phyloP scores from a whole-genome alignment of 2,113 vertebrate genomes.

The Aleadryas rufinucha region DNA sequence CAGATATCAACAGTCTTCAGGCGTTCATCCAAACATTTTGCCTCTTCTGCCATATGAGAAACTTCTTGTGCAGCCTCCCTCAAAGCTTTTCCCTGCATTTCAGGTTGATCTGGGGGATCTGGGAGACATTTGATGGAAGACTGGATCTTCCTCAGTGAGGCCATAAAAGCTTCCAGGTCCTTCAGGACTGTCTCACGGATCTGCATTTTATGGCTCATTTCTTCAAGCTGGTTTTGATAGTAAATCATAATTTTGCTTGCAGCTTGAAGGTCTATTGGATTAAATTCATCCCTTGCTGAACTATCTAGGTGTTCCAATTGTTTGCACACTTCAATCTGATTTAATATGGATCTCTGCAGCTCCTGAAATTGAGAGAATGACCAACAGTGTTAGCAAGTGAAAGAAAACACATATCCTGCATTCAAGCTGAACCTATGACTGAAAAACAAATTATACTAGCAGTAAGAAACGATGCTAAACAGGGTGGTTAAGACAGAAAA shows the following conservation, averaged over 20 bases:
- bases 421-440: neutral
- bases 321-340: constrained; percentile 78
- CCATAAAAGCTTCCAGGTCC: constrained; percentile 83
- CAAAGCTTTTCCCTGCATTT: constrained; percentile 42
- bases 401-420: neutral
- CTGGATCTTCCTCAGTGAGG: constrained; percentile 76
- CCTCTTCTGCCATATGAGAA: constrained; percentile 76
- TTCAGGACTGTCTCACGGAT: constrained; percentile 74
- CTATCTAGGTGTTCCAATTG: constrained; percentile 68
- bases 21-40: constrained; percentile 78
- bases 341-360: constrained; percentile 52
- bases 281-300: constrained; percentile 64
- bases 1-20: constrained; percentile 74
- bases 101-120: constrained; percentile 3
- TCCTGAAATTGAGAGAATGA: constrained; percentile 54
- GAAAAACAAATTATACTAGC: neutral
- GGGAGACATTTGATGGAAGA: constrained; percentile 57
- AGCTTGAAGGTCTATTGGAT: constrained; percentile 76
- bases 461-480: neutral
- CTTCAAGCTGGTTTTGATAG: constrained; percentile 79
- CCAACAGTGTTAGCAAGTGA: neutral
- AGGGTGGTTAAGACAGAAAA: neutral
- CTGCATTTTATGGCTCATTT: constrained; percentile 74
- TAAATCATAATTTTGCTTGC: constrained; percentile 69
- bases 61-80: constrained; percentile 67